Conservation (phyloP, 2,797 vertebrate species). For the Pithecia hirsuta region DNA sequence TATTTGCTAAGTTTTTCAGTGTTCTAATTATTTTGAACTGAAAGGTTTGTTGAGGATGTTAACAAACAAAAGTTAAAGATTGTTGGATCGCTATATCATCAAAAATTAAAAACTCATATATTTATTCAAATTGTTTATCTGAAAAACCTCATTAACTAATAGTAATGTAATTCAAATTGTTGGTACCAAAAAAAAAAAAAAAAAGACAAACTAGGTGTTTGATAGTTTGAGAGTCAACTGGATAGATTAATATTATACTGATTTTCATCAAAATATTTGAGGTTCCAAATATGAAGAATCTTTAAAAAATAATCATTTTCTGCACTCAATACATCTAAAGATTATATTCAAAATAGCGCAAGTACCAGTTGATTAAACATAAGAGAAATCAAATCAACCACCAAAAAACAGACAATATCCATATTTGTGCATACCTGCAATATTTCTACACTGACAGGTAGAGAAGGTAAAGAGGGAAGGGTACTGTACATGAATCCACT, state of each 20-base stretch:
- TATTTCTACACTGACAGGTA: not conserved
- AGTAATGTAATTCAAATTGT: not conserved
- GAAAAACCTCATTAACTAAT: not conserved
- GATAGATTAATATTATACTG: not conserved
- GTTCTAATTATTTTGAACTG: constrained; percentile 22
- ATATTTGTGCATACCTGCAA: not conserved
- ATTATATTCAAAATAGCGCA: not conserved
- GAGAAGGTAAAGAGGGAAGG: not conserved
- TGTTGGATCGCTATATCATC: not conserved
- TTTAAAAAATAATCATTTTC: constrained; percentile 6
- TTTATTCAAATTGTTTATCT: not conserved
- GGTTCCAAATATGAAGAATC: not conserved
- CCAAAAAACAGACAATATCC: not conserved
- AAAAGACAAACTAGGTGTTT: not conserved
- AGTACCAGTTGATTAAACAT: not conserved
- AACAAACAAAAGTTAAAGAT: not conserved
- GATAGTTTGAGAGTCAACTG: not conserved
- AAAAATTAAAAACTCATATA: constrained; percentile 10
- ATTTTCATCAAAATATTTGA: not conserved
- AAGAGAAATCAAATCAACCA: not conserved
- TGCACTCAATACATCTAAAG: not conserved
- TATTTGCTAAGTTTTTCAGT: not conserved
- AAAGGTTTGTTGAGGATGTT: not conserved
- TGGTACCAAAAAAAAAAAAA: not conserved
- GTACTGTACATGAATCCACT: too few relatives aligned